A percentile compares a stretch with the other conserved stretches of the same genome.
Evolutionary conservation across 2,113 vertebrate species (phyloP).

Genomic region (Octodon degus): DNA sequence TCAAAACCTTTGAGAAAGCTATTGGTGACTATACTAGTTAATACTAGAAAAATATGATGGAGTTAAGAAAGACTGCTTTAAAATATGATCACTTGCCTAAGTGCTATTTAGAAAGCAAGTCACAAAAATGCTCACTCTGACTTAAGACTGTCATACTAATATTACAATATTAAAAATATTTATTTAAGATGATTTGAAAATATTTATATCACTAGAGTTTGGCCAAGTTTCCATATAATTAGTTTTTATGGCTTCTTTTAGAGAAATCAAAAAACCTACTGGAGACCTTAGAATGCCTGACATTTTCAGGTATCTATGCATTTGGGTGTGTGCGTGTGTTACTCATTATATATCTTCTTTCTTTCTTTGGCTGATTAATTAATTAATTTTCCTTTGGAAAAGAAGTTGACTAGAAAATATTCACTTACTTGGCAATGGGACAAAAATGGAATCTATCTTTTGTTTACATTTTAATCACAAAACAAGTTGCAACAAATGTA

Average conservation of each 20-base stretch:
- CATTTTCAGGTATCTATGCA: neutral
- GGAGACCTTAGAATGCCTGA: neutral
- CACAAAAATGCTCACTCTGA: neutral
- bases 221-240: neutral
- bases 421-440: neutral
- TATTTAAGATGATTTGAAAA: constrained; percentile 41
- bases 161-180: neutral
- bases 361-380: neutral
- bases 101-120: neutral
- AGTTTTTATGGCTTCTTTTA: neutral
- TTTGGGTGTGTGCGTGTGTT: neutral
- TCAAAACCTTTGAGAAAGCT: neutral
- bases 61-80: neutral
- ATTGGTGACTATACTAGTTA: neutral
- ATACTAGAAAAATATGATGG: neutral
- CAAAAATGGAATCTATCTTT: constrained; percentile 12
- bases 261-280: neutral
- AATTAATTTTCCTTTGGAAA: constrained; percentile 15
- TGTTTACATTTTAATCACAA: constrained; percentile 36
- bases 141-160: neutral
- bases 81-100: neutral
- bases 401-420: neutral
- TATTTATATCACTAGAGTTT: neutral
- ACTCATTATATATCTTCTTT: neutral
- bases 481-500: neutral